Evolutionary conservation across 2,797 vertebrate species (phyloP), one percentile per base, ranked within the genome.

Genomic region (Myotis myotis): DNA sequence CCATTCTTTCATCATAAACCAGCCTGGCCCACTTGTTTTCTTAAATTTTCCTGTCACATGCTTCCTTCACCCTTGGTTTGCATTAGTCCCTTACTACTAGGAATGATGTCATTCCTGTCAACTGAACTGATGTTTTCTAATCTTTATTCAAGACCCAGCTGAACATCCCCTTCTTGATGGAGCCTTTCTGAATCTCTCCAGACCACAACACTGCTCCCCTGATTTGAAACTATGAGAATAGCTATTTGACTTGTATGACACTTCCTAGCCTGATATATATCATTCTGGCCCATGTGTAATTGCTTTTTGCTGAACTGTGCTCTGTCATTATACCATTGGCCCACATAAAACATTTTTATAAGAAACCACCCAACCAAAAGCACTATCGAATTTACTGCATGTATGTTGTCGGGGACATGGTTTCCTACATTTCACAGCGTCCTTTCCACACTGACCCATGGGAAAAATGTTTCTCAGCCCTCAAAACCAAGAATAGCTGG

Each of bases 401-500:
- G 6, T 47, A 55, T 72, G 10, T 87, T 92, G 15, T 55, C 62
- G 60, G 33, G 68, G 41, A 92, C 74, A 28, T 44, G 28, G 81
- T 81, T 76, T 57, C 23, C 7, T 76, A 57, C 23, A 86, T 94
- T 96, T 94, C 75, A 80, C 20, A 17, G 85, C 62, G 53, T 76
- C 85, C 19, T 91, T 91, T 95, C 62, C 60, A 57, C 57, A 17
- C 8, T n/a, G 74, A 53, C 66, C 41, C 92, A 74, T 78, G 92
- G 92, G 95, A 83, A 89, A 96, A 94, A 91, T 55, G 25, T 93
- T 75, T 89, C 55, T 85, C 80, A 41, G 74, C 87, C 44, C 76
- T 95, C 74, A 87, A 95, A 95, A 95, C 70, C 57, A 85, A 57
- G 95, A 94, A 90, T 66, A 96, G 75, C 74, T 89, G 88, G 62